Conservation (phyloP, 1,140 invertebrate genomes). For the Drosophila rhopaloa region DNA sequence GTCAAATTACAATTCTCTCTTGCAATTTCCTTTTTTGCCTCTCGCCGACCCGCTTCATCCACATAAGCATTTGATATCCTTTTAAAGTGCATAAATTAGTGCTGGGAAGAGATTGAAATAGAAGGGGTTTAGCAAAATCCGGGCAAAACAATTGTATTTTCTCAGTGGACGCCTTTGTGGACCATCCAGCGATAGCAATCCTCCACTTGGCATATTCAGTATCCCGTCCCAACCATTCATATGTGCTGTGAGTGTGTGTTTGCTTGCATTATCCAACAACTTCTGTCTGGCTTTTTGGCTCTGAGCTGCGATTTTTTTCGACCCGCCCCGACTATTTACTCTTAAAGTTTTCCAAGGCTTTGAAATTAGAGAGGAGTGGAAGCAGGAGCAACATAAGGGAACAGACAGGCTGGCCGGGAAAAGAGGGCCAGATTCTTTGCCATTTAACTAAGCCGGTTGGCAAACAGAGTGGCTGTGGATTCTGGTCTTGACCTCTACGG, state of each 20-base stretch:
- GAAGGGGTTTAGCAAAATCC: slow-evolving; percentile 21
- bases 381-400: background rate
- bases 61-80: slow-evolving; percentile 61
- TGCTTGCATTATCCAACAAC: slow-evolving; percentile 63
- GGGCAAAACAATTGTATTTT: slow-evolving; percentile 68
- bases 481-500: slow-evolving; percentile 1
- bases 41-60: background rate
- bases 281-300: slow-evolving; percentile 72
- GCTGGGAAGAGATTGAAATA: slow-evolving; percentile 34
- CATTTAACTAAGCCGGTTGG: slow-evolving; percentile 74
- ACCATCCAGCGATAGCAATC: slow-evolving; percentile 25
- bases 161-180: slow-evolving; percentile 49
- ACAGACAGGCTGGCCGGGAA: background rate
- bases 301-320: slow-evolving; percentile 46
- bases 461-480: slow-evolving; percentile 45
- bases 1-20: slow-evolving; percentile 45
- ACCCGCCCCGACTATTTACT: slow-evolving; percentile 50
- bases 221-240: slow-evolving; percentile 9
- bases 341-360: slow-evolving; percentile 36
- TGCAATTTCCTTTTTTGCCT: slow-evolving; percentile 15
- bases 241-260: slow-evolving; percentile 22
- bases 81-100: slow-evolving; percentile 74
- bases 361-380: slow-evolving; percentile 17
- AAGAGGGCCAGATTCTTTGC: slow-evolving; percentile 51
- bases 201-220: slow-evolving; percentile 33